These are phyloP conservation scores for Tychaedon coryphoeus DNA, from an alignment of 2,113 vertebrate genomes.

Conservation along the genomic window DNA sequence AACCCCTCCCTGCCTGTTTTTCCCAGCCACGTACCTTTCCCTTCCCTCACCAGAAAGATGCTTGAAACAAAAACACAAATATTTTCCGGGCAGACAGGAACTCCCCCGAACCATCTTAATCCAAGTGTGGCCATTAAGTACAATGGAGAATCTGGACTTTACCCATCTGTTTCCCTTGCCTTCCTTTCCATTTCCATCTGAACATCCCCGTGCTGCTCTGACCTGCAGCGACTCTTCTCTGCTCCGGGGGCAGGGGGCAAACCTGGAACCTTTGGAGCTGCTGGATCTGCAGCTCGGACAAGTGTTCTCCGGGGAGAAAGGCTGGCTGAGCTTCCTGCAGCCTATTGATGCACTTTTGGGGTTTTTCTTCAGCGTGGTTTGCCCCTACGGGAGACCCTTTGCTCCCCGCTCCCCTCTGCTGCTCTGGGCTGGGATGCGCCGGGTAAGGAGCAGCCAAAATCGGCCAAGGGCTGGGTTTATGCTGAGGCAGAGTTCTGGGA, in stretches of 20 bases:
- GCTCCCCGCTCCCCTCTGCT: background rate
- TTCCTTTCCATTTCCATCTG: background rate
- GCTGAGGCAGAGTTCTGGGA: accelerated
- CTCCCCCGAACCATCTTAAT: background rate
- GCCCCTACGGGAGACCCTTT: accelerated
- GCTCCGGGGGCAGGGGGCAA: background rate
- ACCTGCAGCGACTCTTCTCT: background rate
- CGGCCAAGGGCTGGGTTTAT: accelerated
- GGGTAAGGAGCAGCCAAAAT: background rate
- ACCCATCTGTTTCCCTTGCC: too few relatives aligned
- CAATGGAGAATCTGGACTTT: background rate
- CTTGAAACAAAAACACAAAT: background rate
- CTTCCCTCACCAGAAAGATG: background rate
- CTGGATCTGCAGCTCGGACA: background rate
- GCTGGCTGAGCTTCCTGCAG: accelerated
- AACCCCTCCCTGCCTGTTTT: background rate
- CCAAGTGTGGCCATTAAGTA: background rate
- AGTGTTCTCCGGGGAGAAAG: accelerated
- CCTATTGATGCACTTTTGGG: accelerated
- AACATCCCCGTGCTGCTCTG: background rate
- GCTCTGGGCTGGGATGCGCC: background rate
- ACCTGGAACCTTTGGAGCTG: background rate
- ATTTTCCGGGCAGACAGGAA: background rate
- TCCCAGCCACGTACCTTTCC: background rate
- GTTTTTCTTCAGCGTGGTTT: background rate